Evolutionary conservation across 1,140 invertebrate genomes (phyloP), one percentile per base, ranked within the genome.

Genomic region (Drosophila leontia): DNA sequence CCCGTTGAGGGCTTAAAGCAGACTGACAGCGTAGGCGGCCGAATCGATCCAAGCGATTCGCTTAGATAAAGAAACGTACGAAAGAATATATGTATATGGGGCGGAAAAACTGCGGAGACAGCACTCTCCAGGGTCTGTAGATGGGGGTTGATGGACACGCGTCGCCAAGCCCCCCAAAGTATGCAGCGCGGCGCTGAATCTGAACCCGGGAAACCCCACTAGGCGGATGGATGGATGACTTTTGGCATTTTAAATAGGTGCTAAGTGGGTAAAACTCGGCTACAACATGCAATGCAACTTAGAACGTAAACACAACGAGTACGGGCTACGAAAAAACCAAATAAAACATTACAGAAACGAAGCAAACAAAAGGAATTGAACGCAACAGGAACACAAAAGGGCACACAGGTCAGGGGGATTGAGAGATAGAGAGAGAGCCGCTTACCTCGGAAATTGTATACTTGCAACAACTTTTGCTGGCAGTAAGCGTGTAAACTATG

Each of bases 401-500:
- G 67, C 47, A 80, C 58, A 64, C 58, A 62, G 74, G 47, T 17
- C 62, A 45, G 19, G 42, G 23, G 23, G 48, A 63, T 41, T 56
- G 23, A 50, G 44, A 82, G 23, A 65, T 50, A 70, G 56, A 63
- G 29, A 63, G 29, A 61, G 68, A 80, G 57, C 81, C 78, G 83
- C 91, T 92, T 92, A 92, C 91, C 91, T 92, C 86, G 87, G 82
- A 92, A 92, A 92, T 92, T 88, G 81, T 92, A 92, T 76, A 90
- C 85, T 90, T 90, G 85, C 86, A 92, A 91, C 75, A 92, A 78
- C 74, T 92, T 91, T 92, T 92, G 91, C 82, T 92, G 91, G 80
- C 91, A 92, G 79, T 88, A 83, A 86, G 88, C 85, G 82, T 92
- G 79, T 91, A 92, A 91, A 79, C 85, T 90, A 90, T 91, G 78